These are phyloP conservation scores for Drosophila antonietae DNA, from an alignment of 2,888 invertebrate species.

Conservation along the genomic window DNA sequence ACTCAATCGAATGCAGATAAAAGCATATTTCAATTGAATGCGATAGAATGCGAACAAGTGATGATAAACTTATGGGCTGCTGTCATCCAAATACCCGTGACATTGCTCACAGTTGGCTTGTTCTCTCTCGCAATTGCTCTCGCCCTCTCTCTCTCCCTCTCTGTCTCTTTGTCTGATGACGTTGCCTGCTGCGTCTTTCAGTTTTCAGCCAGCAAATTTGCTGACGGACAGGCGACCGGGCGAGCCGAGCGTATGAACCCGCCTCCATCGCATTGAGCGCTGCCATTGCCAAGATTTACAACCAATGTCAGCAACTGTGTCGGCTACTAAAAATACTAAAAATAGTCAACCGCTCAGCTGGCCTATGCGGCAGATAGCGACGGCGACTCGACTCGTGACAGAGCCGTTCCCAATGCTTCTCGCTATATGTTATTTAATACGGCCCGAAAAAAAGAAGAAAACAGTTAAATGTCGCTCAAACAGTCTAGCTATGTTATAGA, in stretches of 20 bases:
- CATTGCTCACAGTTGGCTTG: slow-evolving; percentile 10
- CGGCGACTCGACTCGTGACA: slow-evolving; percentile 62
- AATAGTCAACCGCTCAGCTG: slow-evolving; percentile 54
- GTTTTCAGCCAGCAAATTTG: background rate
- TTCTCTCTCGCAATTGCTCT: background rate
- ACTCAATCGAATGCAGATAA: slow-evolving; percentile 47
- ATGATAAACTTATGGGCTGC: slow-evolving; percentile 35
- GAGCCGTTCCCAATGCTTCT: slow-evolving; percentile 30
- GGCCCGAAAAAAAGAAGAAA: slow-evolving; percentile 29
- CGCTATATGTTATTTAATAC: slow-evolving; percentile 30
- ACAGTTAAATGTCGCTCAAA: background rate
- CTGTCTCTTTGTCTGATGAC: slow-evolving; percentile 5
- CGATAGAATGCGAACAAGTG: slow-evolving; percentile 33
- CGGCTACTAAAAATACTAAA: slow-evolving; percentile 41
- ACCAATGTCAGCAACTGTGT: slow-evolving; percentile 69
- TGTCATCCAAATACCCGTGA: slow-evolving; percentile 36
- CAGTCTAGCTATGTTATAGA: slow-evolving; percentile 5
- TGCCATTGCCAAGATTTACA: slow-evolving; percentile 74
- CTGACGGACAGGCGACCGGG: background rate
- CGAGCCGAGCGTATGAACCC: slow-evolving; percentile 10
- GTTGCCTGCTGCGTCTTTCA: slow-evolving; percentile 15
- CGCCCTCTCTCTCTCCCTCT: background rate
- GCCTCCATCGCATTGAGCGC: slow-evolving; percentile 57
- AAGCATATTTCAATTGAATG: slow-evolving; percentile 32
- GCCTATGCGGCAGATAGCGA: slow-evolving; percentile 50